Percentiles rank a stretch among this genome's conserved stretches.
Evolutionary conservation across 2,113 vertebrate species (phyloP).

Genomic region (Dicerorhinus sumatrensis): DNA sequence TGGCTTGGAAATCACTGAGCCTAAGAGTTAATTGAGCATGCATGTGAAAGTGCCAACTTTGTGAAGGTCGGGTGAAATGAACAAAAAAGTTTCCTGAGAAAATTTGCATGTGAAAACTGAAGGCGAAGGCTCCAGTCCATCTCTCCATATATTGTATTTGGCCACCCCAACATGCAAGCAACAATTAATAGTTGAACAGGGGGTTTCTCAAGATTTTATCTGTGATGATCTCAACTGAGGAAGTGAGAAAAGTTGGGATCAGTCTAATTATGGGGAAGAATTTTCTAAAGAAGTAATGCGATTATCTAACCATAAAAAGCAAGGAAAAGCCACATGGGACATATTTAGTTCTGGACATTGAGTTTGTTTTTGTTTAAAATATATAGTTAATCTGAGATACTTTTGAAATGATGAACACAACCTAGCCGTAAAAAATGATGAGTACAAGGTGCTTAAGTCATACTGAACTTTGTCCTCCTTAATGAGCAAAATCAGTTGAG

Average conservation of each 20-base stretch:
- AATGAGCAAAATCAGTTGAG: not conserved
- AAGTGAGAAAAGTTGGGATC: not conserved
- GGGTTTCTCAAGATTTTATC: not conserved
- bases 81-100: not conserved
- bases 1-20: not conserved
- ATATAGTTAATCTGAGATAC: not conserved
- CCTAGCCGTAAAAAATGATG: not conserved
- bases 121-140: not conserved
- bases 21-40: not conserved
- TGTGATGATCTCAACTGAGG: not conserved
- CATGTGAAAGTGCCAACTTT: not conserved
- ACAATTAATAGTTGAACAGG: not conserved
- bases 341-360: not conserved
- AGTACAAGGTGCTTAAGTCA: not conserved
- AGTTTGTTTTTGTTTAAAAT: conserved; percentile 27
- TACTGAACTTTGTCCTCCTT: not conserved
- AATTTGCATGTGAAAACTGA: not conserved
- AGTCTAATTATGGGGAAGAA: not conserved
- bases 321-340: not conserved
- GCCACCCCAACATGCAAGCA: not conserved
- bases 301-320: not conserved
- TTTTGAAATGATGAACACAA: not conserved
- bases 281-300: not conserved
- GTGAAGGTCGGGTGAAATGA: not conserved
- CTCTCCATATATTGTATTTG: not conserved